phyloP scores from a whole-genome alignment of 2,888 invertebrate genomes.

The Sclerodermus sp. region DNA sequence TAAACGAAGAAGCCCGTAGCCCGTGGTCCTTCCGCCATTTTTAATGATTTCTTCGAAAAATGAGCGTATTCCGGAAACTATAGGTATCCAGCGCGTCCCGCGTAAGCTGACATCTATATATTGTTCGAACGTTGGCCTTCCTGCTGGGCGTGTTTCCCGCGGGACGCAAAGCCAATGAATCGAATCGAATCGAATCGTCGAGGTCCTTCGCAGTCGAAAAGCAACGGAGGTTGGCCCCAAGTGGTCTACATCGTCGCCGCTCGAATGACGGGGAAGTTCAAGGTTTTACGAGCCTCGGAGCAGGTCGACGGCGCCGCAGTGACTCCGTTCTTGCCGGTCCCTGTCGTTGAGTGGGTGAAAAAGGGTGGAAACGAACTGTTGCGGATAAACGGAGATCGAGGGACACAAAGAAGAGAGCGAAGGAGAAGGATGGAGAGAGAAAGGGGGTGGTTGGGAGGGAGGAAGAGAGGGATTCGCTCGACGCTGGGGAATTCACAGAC shows the following conservation, averaged over 20 bases:
- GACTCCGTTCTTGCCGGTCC: constrained; percentile 10
- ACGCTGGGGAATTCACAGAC: constrained; percentile 7
- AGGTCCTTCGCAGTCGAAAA: constrained; percentile 1
- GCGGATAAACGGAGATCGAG: not conserved
- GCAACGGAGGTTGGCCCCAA: constrained; percentile 1
- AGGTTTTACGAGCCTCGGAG: constrained; percentile 24
- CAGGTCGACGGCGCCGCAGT: constrained; percentile 14
- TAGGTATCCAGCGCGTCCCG: too few relatives aligned
- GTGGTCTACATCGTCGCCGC: constrained; percentile 13
- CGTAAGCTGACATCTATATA: too few relatives aligned
- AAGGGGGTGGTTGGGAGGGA: not conserved
- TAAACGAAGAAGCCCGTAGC: too few relatives aligned
- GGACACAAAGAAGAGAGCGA: not conserved
- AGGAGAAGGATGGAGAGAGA: not conserved
- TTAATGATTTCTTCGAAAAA: too few relatives aligned
- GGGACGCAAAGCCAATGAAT: not conserved
- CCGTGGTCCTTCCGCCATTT: too few relatives aligned
- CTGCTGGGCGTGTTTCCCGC: too few relatives aligned
- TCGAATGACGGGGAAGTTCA: constrained; percentile 28
- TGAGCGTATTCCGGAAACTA: too few relatives aligned
- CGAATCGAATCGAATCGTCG: constrained; percentile 6
- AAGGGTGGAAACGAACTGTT: not conserved
- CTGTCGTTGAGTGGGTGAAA: not conserved
- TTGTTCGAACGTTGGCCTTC: too few relatives aligned
- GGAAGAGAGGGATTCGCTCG: not conserved